Percentiles rank a stretch among this genome's conserved stretches.
phyloP scores from a whole-genome alignment of 1,140 invertebrate species.

The Schlechtendalia chinensis region DNA sequence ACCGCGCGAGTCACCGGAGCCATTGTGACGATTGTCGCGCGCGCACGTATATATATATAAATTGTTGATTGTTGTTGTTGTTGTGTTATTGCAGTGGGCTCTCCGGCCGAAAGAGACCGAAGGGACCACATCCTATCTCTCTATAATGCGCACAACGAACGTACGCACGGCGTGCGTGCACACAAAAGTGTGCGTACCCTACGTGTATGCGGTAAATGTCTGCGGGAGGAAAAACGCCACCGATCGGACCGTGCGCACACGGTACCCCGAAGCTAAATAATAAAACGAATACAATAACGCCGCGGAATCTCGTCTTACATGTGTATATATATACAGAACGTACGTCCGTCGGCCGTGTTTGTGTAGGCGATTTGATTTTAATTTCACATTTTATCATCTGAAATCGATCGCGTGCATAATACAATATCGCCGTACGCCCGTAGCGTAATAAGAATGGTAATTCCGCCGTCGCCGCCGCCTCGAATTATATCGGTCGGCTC shows the following conservation, averaged over 20 bases:
- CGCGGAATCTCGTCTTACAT: neutral
- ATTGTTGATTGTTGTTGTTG: conserved; percentile 44
- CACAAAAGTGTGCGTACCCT: neutral
- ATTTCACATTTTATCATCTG: neutral
- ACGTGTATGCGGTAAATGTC: no score
- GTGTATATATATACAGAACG: neutral
- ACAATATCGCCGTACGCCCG: neutral
- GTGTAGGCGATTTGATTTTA: conserved; percentile 32
- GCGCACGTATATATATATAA: neutral
- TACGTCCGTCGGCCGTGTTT: neutral
- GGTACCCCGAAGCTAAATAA: no score
- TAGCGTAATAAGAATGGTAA: neutral
- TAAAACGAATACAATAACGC: no score
- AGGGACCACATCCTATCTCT: conserved; percentile 30
- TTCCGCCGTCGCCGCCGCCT: neutral
- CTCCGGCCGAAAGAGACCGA: neutral
- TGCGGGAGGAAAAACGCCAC: neutral
- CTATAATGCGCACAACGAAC: neutral
- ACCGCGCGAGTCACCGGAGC: conserved; percentile 34
- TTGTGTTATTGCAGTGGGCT: conserved; percentile 36
- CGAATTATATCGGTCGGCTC: neutral
- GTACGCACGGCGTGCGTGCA: neutral
- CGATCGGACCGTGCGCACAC: neutral
- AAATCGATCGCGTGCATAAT: conserved; percentile 9
- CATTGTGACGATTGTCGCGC: conserved; percentile 7